Evolutionary conservation across 2,113 vertebrate species (phyloP), one percentile per base, ranked within the genome.

Genomic region (Pycnonotus jocosus): DNA sequence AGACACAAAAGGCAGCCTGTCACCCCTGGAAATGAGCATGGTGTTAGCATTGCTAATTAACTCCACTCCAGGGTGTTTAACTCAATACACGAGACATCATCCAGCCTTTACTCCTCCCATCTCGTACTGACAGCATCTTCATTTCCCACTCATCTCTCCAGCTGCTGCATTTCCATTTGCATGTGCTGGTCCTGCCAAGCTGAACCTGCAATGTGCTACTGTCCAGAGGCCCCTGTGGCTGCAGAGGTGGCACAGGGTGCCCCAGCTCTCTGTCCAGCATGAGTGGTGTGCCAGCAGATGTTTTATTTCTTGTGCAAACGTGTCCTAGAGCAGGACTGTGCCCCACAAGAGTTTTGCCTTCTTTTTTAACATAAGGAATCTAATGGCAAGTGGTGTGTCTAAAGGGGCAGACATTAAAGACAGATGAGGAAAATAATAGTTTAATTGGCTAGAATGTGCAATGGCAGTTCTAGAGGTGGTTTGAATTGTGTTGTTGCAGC

Each of bases 151-250:
- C 86, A 50, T 24, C 73, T 22, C 78, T 62, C 80, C 89, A 65
- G 70, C 47, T 48, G 89, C 70, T 64, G 47, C 81, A 31, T 74
- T 21, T 24, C 37, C 81, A 53, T 69, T 7, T 74, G 78, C 96
- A 92, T 80, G 62, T 48, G 62, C 80, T 83, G 35, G 5, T 82
- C 81, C 68, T 65, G 19, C 57, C 11, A 1, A 73, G 71, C 62
- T 66, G 7, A 53, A 22, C 56, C 60, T 76, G 93, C 93, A 80
- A 92, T 88, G 95, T 96, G 90, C 51, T 95, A 57, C 0, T 6
- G 77, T 90, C 65, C 95, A 69, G 79, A 84, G 51, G 11, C 5
- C 28, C 51, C 40, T 9, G 51, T 10, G 45, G 50, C 73, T 73
- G 64, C 51, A 50, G 51, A 3, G 1, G 61, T 33, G 57, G 44